Evolutionary conservation across 2,797 vertebrate genomes (phyloP).

Genomic region (Halcyon smyrnensis): DNA sequence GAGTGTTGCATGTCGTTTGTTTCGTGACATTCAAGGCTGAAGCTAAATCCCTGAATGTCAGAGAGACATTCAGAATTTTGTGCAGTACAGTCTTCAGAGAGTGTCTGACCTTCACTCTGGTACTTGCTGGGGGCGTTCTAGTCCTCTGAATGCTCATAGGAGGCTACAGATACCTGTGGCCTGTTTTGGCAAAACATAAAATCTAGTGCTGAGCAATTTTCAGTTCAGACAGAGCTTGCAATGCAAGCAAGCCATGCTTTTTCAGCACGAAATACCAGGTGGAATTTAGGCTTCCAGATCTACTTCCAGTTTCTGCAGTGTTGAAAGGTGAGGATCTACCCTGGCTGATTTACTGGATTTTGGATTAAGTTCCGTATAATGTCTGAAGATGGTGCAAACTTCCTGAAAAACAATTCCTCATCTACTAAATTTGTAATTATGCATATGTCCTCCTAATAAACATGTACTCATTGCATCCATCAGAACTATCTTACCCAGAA

Average conservation of each 20-base stretch:
- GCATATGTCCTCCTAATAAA: background rate
- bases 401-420: background rate
- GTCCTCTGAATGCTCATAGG: conserved; percentile 39
- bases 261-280: background rate
- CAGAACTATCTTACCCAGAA: background rate
- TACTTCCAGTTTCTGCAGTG: background rate
- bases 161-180: background rate
- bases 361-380: background rate
- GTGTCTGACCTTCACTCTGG: conserved; percentile 39
- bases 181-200: conserved; percentile 21
- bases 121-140: conserved; percentile 56
- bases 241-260: background rate
- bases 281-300: background rate
- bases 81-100: conserved; percentile 26
- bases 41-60: conserved; percentile 51
- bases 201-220: background rate
- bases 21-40: conserved; percentile 31
- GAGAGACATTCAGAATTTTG: conserved; percentile 43
- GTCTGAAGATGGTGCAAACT: background rate
- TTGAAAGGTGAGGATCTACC: background rate
- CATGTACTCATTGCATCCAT: background rate
- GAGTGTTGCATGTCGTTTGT: conserved; percentile 1
- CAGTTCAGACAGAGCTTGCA: background rate
- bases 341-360: background rate
- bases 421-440: background rate